phyloP scores from a whole-genome alignment of 2,888 invertebrate genomes.

The Hypselothyrea guttata region DNA sequence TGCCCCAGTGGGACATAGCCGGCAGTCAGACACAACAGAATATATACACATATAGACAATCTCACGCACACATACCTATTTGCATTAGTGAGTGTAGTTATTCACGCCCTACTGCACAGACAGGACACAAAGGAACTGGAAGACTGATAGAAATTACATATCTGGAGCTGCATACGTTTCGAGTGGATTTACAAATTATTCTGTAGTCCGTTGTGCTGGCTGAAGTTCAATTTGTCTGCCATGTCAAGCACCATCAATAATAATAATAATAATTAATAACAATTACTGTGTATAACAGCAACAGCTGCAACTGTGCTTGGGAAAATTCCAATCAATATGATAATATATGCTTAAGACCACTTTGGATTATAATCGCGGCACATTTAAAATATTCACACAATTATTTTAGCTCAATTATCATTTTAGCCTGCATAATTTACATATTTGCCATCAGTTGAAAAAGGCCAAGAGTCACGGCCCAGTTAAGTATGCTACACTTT shows the following conservation, averaged over 20 bases:
- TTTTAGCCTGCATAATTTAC: constrained; percentile 12
- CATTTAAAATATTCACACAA: constrained; percentile 11
- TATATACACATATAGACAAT: constrained; percentile 6
- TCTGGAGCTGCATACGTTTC: constrained; percentile 38
- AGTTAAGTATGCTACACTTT: constrained; percentile 34
- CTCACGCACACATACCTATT: neutral
- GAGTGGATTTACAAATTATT: constrained; percentile 28
- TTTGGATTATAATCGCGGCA: neutral
- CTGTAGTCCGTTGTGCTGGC: neutral
- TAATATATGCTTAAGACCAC: constrained; percentile 18
- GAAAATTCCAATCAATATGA: constrained; percentile 56
- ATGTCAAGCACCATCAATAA: constrained; percentile 71
- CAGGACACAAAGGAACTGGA: no score
- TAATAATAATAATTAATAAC: constrained; percentile 76
- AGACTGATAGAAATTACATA: constrained; percentile 47
- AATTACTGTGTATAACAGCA: constrained; percentile 59
- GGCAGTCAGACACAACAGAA: constrained; percentile 8
- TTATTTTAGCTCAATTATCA: constrained; percentile 6
- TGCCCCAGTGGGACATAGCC: constrained; percentile 24
- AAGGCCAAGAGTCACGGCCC: constrained; percentile 45
- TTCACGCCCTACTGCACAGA: constrained; percentile 20
- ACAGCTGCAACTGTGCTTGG: neutral
- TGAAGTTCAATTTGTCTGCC: constrained; percentile 38
- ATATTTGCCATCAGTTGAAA: constrained; percentile 30
- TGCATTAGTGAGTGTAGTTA: constrained; percentile 3